Conservation (phyloP, 2,113 vertebrate genomes). For the Aplodontia rufa region DNA sequence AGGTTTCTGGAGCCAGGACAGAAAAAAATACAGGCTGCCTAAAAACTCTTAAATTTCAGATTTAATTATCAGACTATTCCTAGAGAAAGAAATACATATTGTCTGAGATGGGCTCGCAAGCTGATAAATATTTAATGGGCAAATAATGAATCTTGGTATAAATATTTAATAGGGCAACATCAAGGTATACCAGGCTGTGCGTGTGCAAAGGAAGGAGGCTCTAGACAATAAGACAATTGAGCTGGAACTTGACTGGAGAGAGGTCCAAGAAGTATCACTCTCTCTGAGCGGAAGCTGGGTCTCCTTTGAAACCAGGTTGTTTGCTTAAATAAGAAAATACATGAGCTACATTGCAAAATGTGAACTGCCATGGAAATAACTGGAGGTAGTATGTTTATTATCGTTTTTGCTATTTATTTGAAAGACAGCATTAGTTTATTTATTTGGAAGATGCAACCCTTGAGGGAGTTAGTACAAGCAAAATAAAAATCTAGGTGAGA, state of each 20-base stretch:
- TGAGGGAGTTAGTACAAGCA: background rate
- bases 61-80: constrained; percentile 68
- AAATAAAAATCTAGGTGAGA: constrained; percentile 41
- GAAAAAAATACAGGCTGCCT: background rate
- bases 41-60: constrained; percentile 62
- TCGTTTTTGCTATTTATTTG: constrained; percentile 42
- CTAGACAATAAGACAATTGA: constrained; percentile 61
- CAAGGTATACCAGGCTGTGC: constrained; percentile 71
- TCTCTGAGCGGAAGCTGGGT: background rate
- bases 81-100: constrained; percentile 78
- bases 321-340: constrained; percentile 32
- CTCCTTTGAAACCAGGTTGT: constrained; percentile 21
- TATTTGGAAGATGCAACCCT: constrained; percentile 17
- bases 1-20: constrained; percentile 37
- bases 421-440: constrained; percentile 42
- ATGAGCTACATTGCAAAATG: constrained; percentile 43
- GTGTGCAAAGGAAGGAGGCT: constrained; percentile 4
- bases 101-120: constrained; percentile 50
- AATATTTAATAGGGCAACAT: constrained; percentile 83
- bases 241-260: constrained; percentile 2
- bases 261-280: background rate
- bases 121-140: constrained; percentile 84
- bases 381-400: constrained; percentile 35
- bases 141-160: constrained; percentile 84
- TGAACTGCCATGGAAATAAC: constrained; percentile 34